These are phyloP conservation scores for Microvelia longipes DNA, from an alignment of 1,140 invertebrate genomes.

Conservation along the genomic window DNA sequence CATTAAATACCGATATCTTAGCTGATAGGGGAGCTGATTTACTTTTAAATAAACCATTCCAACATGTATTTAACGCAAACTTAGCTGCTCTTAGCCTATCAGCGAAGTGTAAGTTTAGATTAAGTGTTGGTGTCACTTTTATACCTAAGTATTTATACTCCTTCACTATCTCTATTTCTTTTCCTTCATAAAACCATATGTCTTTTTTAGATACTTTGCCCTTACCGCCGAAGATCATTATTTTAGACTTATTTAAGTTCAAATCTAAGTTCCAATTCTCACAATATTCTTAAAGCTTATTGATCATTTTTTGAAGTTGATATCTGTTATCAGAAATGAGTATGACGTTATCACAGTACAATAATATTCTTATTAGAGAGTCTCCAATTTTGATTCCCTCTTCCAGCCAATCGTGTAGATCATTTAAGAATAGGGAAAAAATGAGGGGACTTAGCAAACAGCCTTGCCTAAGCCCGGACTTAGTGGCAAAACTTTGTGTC, in stretches of 20 bases:
- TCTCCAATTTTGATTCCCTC: conserved; percentile 11
- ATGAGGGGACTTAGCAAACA: conserved; percentile 12
- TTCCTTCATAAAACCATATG: background rate
- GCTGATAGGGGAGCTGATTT: background rate
- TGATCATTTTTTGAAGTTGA: background rate
- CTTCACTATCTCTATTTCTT: background rate
- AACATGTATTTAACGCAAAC: background rate
- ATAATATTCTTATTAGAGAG: conserved; percentile 5
- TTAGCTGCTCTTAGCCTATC: background rate
- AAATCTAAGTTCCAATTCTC: background rate
- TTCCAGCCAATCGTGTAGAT: conserved; percentile 10
- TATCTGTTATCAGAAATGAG: background rate
- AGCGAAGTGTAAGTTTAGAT: background rate
- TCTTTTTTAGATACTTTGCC: background rate
- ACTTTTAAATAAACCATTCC: background rate
- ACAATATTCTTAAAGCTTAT: background rate
- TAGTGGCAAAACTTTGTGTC: background rate
- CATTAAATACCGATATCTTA: background rate
- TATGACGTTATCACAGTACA: conserved; percentile 1
- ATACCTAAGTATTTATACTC: background rate
- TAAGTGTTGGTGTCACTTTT: background rate
- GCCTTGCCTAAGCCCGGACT: background rate
- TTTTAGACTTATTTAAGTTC: background rate
- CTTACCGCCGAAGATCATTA: background rate
- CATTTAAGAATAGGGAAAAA: conserved; percentile 18